phyloP scores from a whole-genome alignment of 2,888 invertebrate species.

The Microctonus brassicae region DNA sequence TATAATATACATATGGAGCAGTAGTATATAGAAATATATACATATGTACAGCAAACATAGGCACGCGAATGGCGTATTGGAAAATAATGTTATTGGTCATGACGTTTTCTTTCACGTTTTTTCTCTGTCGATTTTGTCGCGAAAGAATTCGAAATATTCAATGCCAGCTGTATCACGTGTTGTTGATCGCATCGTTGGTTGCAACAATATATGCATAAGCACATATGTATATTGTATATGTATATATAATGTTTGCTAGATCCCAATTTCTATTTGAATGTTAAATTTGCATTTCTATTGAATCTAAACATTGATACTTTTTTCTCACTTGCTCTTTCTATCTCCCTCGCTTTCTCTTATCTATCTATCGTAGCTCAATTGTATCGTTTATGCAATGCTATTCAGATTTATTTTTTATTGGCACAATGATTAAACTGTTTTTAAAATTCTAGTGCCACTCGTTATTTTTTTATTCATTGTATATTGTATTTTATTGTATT shows the following conservation, averaged over 20 bases:
- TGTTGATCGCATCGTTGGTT: slow-evolving; percentile 10
- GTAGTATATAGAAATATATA: background rate
- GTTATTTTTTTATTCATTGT: background rate
- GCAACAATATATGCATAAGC: background rate
- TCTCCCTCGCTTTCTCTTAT: background rate
- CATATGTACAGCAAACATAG: background rate
- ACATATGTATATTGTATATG: background rate
- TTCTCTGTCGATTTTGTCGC: slow-evolving; percentile 6
- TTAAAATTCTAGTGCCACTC: background rate
- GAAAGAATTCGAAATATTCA: slow-evolving; percentile 19
- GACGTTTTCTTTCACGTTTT: too few relatives aligned
- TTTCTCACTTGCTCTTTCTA: background rate
- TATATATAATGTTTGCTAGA: slow-evolving; percentile 28
- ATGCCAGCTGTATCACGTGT: slow-evolving; percentile 24
- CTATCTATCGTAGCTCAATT: background rate
- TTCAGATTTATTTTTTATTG: background rate
- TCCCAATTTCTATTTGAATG: slow-evolving; percentile 44
- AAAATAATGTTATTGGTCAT: slow-evolving; percentile 8
- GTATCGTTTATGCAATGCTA: background rate
- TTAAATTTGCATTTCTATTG: slow-evolving; percentile 46
- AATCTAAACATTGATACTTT: slow-evolving; percentile 22
- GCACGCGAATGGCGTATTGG: background rate
- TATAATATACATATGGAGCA: too few relatives aligned
- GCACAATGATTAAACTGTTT: background rate
- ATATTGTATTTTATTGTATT: background rate